phyloP scores from a whole-genome alignment of 2,888 invertebrate species.

The Synergus umbraculus region DNA sequence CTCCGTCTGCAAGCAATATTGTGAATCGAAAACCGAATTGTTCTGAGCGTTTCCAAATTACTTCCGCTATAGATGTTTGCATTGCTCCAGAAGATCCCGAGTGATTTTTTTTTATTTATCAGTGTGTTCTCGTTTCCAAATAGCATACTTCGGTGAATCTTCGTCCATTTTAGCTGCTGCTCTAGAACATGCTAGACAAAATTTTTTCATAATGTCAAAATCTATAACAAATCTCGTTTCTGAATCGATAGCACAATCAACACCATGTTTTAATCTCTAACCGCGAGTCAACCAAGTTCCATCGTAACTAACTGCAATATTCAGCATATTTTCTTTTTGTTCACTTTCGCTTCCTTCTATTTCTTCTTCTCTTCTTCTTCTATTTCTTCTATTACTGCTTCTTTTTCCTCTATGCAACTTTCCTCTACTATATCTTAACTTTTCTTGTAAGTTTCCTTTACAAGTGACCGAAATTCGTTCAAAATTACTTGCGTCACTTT shows the following conservation, averaged over 20 bases:
- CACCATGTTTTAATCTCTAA: constrained; percentile 52
- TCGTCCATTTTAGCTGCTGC: constrained; percentile 45
- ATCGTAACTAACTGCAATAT: constrained; percentile 3
- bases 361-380: neutral
- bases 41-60: neutral
- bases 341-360: neutral
- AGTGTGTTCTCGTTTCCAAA: too few species aligned
- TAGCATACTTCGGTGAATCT: constrained; percentile 42
- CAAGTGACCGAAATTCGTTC: neutral
- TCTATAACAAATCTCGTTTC: constrained; percentile 53
- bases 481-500: neutral
- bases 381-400: neutral
- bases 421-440: neutral
- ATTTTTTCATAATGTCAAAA: constrained; percentile 51
- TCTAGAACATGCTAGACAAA: constrained; percentile 51
- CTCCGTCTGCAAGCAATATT: too few species aligned
- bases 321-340: neutral
- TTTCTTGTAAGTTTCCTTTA: neutral
- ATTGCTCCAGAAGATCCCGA: constrained; percentile 6
- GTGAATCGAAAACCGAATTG: neutral
- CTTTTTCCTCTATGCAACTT: neutral
- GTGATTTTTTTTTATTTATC: too few species aligned
- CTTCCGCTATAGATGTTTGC: constrained; percentile 7
- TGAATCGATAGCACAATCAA: constrained; percentile 49
- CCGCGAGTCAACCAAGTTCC: constrained; percentile 41